Conservation (phyloP, 2,888 invertebrate species). For the Pasiphila rectangulata region DNA sequence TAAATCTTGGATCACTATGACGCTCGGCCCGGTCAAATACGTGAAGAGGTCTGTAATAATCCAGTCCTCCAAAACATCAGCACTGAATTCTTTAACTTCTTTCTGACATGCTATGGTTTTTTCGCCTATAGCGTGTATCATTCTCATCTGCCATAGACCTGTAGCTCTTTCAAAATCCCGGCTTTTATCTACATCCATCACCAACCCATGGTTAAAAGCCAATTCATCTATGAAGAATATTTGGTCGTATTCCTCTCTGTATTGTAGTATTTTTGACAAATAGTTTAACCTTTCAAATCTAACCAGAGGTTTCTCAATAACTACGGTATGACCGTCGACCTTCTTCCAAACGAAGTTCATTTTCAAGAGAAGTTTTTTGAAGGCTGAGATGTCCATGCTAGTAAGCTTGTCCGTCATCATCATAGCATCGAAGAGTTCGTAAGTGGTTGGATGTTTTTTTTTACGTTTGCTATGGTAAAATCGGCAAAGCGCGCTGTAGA, state of each 20-base stretch:
- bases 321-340: conserved; percentile 21
- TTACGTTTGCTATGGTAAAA: conserved; percentile 29
- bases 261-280: conserved; percentile 35
- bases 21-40: conserved; percentile 27
- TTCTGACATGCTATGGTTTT: conserved; percentile 21
- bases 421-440: conserved; percentile 34
- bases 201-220: conserved; percentile 17
- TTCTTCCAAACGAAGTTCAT: conserved; percentile 47
- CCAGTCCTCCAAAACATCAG: conserved; percentile 33
- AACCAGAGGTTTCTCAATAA: conserved; percentile 46
- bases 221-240: conserved; percentile 42
- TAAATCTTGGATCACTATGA: conserved; percentile 34
- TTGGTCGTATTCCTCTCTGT: conserved; percentile 15
- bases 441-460: conserved; percentile 37
- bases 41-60: conserved; percentile 29
- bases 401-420: conserved; percentile 28
- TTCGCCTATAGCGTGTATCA: conserved; percentile 35
- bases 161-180: conserved; percentile 6
- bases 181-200: conserved; percentile 13
- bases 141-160: conserved; percentile 15
- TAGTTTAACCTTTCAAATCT: conserved; percentile 45
- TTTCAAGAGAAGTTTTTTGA: conserved; percentile 41
- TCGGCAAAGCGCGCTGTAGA: conserved; percentile 33
- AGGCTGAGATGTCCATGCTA: conserved; percentile 40
- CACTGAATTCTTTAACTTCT: conserved; percentile 19